Evolutionary conservation across 1,140 invertebrate species (phyloP), one percentile per base, ranked within the genome.

Genomic region (Agrilus planipennis): DNA sequence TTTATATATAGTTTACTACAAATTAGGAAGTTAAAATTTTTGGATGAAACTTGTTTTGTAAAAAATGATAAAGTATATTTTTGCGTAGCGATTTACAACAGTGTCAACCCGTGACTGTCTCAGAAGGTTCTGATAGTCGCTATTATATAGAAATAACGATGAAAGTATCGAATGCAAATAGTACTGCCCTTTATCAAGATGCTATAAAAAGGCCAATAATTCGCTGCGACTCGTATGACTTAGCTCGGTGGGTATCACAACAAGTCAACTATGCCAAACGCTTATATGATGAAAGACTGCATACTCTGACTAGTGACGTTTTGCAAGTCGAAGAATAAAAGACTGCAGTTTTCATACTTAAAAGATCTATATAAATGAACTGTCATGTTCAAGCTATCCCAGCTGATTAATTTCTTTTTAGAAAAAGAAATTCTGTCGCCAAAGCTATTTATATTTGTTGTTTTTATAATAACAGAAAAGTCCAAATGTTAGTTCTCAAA

Each of bases 211-310:
- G 80, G 44, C 87, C 88, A 7, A 76, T 83, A 58, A 82, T 93
- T 18, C 72, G 85, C 42, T 91, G 88, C 65, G 83, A 89, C 56
- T 79, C 72, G 42, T 75, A 75, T 40, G 74, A 78, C 44, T 71
- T 89, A 37, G 84, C 88, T n/a, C 71, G 76, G 51, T 78, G 77
- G 69, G 84, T 89, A 53, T 69, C 75, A 46, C 60, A 66, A 45
- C 67, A 70, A 61, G 72, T 76, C 47, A 89, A 87, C 54, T 89
- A 89, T 64, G 89, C 89, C 25, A 87, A 86, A 60, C 80, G 78
- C 54, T 75, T 91, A 53, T 84, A 81, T 58, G 77, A 87, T 58
- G 89, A 93, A 68, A 70, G 76, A 44, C 65, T 70, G 43, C 77
- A 81, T 54, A 76, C 73, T 41, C 54, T 73, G 27, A 59, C 55